phyloP scores from a whole-genome alignment of 2,888 invertebrate genomes.

The Tachina grossa region DNA sequence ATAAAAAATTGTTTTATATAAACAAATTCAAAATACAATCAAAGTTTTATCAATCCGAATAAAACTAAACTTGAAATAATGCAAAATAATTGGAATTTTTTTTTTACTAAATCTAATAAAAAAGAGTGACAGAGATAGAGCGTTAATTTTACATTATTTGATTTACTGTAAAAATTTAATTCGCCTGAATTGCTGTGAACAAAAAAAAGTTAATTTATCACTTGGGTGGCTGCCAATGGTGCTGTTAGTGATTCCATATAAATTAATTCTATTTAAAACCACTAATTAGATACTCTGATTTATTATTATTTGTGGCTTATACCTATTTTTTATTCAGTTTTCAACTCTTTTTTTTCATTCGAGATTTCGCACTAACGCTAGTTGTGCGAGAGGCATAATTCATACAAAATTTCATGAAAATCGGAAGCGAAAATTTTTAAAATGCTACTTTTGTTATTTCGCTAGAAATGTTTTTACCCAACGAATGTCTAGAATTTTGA shows the following conservation, averaged over 20 bases:
- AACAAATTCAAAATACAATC: slow-evolving; percentile 21
- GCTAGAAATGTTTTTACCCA: too few relatives aligned
- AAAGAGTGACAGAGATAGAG: background rate
- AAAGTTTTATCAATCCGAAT: slow-evolving; percentile 37
- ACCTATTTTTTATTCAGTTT: slow-evolving; percentile 28
- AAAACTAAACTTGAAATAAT: slow-evolving; percentile 22
- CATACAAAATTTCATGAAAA: too few relatives aligned
- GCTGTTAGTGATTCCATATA: slow-evolving; percentile 5
- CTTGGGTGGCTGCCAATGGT: slow-evolving; percentile 18
- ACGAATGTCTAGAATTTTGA: too few relatives aligned
- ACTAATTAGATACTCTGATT: slow-evolving; percentile 11
- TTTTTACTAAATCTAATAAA: background rate
- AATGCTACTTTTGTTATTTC: too few relatives aligned
- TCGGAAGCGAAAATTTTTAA: too few relatives aligned
- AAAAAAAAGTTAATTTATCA: slow-evolving; percentile 16
- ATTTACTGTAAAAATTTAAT: background rate
- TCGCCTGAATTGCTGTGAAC: background rate
- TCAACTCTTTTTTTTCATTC: background rate
- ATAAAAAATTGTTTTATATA: slow-evolving; percentile 14
- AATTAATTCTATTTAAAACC: background rate
- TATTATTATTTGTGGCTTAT: background rate
- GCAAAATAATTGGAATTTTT: background rate
- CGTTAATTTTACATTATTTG: background rate
- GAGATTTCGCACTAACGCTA: too few relatives aligned
- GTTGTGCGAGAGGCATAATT: too few relatives aligned